Evolutionary conservation across 2,113 vertebrate genomes (phyloP).

Genomic region (Girardinichthys multiradiatus): DNA sequence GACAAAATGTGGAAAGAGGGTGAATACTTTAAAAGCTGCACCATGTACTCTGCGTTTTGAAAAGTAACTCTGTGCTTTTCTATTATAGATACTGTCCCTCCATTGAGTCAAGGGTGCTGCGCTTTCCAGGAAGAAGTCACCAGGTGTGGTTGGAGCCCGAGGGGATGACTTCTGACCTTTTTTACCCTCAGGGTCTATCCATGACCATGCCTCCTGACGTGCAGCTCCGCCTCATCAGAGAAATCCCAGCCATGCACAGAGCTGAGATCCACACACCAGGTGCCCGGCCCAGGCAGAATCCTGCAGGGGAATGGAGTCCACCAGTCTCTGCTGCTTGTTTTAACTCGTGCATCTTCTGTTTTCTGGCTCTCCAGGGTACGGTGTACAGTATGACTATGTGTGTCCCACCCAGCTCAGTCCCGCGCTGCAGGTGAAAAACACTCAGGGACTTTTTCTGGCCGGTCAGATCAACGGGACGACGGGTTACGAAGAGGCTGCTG

Average conservation of each 20-base stretch:
- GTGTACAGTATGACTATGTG: constrained; percentile 95
- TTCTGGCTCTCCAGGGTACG: constrained; percentile 84
- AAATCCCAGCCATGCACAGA: constrained; percentile 84
- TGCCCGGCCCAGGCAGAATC: constrained; percentile 41
- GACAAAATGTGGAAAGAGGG: no score
- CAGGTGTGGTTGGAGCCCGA: constrained; percentile 97
- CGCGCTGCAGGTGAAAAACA: constrained; percentile 86
- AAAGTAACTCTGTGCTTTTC: neutral
- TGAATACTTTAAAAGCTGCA: no score
- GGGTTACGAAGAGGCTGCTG: constrained; percentile 96
- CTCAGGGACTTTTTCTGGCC: constrained; percentile 92
- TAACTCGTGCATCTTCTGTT: neutral
- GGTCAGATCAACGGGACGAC: constrained; percentile 98
- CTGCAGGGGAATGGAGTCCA: neutral
- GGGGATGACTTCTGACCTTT: constrained; percentile 87
- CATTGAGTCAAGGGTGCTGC: constrained; percentile 92
- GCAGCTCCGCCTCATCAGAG: constrained; percentile 88
- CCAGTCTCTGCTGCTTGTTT: neutral
- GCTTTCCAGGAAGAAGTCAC: constrained; percentile 90
- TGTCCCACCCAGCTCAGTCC: constrained; percentile 91
- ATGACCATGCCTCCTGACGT: constrained; percentile 90
- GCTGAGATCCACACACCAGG: constrained; percentile 89
- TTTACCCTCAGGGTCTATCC: constrained; percentile 94
- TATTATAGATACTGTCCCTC: constrained; percentile 92
- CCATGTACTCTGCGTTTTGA: no score